phyloP scores from a whole-genome alignment of 2,797 vertebrate species.

The Cryptoprocta ferox region DNA sequence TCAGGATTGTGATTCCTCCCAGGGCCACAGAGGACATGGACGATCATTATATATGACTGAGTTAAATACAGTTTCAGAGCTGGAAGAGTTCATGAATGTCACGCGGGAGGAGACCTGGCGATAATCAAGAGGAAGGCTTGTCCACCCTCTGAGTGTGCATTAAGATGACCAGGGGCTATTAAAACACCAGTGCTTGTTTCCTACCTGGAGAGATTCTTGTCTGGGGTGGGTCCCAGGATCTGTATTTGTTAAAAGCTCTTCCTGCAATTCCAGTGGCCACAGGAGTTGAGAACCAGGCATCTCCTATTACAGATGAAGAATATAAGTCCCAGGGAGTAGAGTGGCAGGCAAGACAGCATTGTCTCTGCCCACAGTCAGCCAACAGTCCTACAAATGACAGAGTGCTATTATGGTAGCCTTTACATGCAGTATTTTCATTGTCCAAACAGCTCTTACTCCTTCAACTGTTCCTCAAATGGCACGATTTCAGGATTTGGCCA shows the following conservation, averaged over 20 bases:
- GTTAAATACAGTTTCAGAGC: neutral
- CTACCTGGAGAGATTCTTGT: neutral
- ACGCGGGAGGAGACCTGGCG: neutral
- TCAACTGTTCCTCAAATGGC: neutral
- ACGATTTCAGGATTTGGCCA: neutral
- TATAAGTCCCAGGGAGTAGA: neutral
- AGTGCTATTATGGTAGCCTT: neutral
- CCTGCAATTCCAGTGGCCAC: neutral
- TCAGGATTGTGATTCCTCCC: neutral
- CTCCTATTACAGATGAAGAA: neutral
- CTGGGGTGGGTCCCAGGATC: neutral
- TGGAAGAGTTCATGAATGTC: neutral
- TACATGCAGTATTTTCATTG: neutral
- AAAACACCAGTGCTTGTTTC: neutral
- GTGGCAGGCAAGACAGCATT: neutral
- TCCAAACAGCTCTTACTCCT: neutral
- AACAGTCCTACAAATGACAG: neutral
- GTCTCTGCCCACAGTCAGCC: neutral
- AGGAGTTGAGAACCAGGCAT: neutral
- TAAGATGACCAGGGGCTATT: neutral
- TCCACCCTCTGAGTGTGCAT: neutral
- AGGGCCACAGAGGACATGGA: neutral
- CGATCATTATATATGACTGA: neutral
- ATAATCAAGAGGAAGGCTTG: neutral
- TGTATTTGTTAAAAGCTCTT: constrained; percentile 8